Percentiles rank a stretch among this genome's conserved stretches.
Conservation (phyloP, 2,797 vertebrate genomes). For the Semaprochilodus insignis region DNA sequence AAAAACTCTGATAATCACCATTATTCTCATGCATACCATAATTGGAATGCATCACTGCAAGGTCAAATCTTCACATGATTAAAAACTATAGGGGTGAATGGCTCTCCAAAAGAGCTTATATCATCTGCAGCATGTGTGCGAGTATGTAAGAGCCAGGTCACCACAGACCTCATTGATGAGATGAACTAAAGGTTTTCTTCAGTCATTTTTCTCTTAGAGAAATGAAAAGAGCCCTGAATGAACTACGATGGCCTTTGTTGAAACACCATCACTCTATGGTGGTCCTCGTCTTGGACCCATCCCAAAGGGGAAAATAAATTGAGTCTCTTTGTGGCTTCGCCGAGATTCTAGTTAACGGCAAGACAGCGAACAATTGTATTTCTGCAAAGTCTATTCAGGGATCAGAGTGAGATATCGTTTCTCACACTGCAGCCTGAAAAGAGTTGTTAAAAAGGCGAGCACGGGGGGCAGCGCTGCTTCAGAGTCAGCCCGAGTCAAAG, state of each 20-base stretch:
- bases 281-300: background rate
- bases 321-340: conserved; percentile 12
- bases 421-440: conserved; percentile 22
- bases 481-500: background rate
- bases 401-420: conserved; percentile 16
- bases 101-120: no score
- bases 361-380: background rate
- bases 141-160: no score
- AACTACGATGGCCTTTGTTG: background rate
- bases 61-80: no score
- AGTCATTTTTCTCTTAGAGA: background rate
- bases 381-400: conserved; percentile 2
- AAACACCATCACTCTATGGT: background rate
- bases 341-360: conserved; percentile 8
- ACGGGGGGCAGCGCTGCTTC: background rate
- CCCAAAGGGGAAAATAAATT: background rate
- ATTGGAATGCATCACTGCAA: no score
- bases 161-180: no score
- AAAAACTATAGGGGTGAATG: no score
- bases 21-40: no score
- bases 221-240: background rate
- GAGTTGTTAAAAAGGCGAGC: conserved; percentile 6
- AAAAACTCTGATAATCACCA: no score
- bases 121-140: no score
- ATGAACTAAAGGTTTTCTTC: background rate